Base-by-base conservation (phyloP, 2,888 invertebrate species). In the Ophioninae sp. region DNA sequence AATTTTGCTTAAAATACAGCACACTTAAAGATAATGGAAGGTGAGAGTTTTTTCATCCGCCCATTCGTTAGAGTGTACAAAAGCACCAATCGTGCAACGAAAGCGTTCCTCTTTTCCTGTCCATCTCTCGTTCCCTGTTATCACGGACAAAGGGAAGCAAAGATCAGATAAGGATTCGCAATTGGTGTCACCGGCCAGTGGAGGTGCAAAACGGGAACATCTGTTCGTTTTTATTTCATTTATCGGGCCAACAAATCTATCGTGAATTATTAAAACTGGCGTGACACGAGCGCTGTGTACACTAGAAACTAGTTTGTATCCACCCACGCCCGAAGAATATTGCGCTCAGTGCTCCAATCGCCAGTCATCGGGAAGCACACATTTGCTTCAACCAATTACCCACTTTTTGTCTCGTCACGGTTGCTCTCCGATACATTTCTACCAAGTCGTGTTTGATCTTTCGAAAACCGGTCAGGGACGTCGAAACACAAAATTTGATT, bases 241-340 rank as follows among this genome's bases (percentile, higher is more conserved):
- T 85, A 82, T 84, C 81, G 21, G 61, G 17, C 59, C 64, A 72
- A 78, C 37, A 57, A 39, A 86, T 86, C 84, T 83, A 69, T 69
- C 77, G 23, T 86, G 65, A 84, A 86, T 82, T 75, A 83, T 85
- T 81, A 56, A 85, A 72, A 59, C 44, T 72, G n/a, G 80, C 85
- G 78, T 77, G 81, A 68, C 77, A 57, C 30, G 67, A 62, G 44
- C 37, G 59, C 30, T 44, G 13, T 13, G 39, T n/a, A 39, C 72
- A 62, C 41, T 73, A 21, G 56, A 70, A 39, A 39, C 10, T 30
- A 57, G 20, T 56, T 57, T 8, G 64, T 30, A 44, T 23, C 7
- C 65, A 21, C 17, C 44, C 57, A 79, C 17, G 61, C 20, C 39
- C 39, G 23, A 10, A 5, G 62, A 10, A 61, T 41, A 5, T 50